These are phyloP conservation scores for Ophion ellenae DNA, from an alignment of 2,888 invertebrate species.

Conservation along the genomic window DNA sequence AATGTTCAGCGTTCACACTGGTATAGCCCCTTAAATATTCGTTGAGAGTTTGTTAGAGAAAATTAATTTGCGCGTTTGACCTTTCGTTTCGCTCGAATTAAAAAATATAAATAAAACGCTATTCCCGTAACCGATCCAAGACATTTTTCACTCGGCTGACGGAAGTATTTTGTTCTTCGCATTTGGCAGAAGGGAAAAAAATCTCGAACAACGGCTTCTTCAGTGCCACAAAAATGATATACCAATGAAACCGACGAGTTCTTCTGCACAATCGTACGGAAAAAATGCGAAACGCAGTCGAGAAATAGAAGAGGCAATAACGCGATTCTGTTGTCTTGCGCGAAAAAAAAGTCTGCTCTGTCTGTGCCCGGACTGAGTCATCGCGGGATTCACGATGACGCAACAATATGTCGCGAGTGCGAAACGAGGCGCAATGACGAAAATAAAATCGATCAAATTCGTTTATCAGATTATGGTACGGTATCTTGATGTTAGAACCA, in stretches of 20 bases:
- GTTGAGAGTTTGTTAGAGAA: no score
- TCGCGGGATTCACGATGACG: slow-evolving; percentile 57
- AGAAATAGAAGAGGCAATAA: slow-evolving; percentile 21
- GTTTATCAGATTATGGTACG: slow-evolving; percentile 28
- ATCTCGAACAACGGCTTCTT: slow-evolving; percentile 48
- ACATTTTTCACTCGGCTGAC: slow-evolving; percentile 70
- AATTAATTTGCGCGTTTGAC: no score
- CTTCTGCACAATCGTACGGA: slow-evolving; percentile 10
- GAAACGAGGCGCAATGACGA: slow-evolving; percentile 54
- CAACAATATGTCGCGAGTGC: slow-evolving; percentile 55
- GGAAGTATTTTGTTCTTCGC: slow-evolving; percentile 15
- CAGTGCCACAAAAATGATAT: slow-evolving; percentile 49
- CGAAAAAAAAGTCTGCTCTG: slow-evolving; percentile 23
- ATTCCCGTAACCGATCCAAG: slow-evolving; percentile 70
- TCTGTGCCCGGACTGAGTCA: slow-evolving; percentile 48
- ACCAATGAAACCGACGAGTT: slow-evolving; percentile 54
- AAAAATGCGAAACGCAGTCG: neutral
- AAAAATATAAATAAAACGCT: neutral
- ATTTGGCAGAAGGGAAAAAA: neutral
- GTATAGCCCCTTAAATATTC: no score
- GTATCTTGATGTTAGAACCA: slow-evolving; percentile 7
- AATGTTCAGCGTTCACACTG: no score
- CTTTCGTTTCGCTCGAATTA: no score
- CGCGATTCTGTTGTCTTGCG: slow-evolving; percentile 26
- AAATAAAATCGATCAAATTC: slow-evolving; percentile 30